Evolutionary conservation across 2,797 vertebrate genomes (phyloP).

Genomic region (Pseudochirops corinnae): DNA sequence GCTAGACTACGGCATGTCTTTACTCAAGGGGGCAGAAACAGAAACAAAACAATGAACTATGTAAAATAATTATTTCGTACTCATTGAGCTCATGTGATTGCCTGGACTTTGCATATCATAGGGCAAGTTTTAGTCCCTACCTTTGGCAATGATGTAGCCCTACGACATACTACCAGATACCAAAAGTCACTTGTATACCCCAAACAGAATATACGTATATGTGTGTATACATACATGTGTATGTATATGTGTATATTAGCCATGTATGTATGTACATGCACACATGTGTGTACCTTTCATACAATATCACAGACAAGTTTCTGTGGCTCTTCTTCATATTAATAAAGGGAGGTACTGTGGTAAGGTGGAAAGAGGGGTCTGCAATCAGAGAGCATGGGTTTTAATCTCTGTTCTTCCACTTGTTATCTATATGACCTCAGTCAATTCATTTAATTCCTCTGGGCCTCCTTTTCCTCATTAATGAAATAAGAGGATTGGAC

Average conservation of each 20-base stretch:
- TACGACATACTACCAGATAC: background rate
- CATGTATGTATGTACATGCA: background rate
- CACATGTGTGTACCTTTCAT: background rate
- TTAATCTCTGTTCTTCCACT: background rate
- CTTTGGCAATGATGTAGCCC: conserved; percentile 42
- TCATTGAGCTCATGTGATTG: conserved; percentile 16
- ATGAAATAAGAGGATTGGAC: background rate
- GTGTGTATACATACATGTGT: background rate
- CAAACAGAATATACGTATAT: background rate
- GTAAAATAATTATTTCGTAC: conserved; percentile 55
- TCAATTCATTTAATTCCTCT: background rate
- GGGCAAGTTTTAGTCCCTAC: background rate
- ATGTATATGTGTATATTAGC: too few relatives aligned
- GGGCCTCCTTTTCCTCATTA: background rate
- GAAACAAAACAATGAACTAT: conserved; percentile 63
- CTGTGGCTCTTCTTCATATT: background rate
- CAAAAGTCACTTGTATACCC: background rate
- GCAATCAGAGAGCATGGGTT: background rate
- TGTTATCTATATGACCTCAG: background rate
- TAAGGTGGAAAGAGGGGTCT: background rate
- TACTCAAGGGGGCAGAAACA: conserved; percentile 57
- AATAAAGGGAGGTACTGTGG: background rate
- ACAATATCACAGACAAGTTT: background rate
- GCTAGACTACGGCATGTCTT: conserved; percentile 73
- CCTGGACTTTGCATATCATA: conserved; percentile 37